These are phyloP conservation scores for Chionis minor DNA, from an alignment of 2,113 vertebrate species.

Conservation along the genomic window DNA sequence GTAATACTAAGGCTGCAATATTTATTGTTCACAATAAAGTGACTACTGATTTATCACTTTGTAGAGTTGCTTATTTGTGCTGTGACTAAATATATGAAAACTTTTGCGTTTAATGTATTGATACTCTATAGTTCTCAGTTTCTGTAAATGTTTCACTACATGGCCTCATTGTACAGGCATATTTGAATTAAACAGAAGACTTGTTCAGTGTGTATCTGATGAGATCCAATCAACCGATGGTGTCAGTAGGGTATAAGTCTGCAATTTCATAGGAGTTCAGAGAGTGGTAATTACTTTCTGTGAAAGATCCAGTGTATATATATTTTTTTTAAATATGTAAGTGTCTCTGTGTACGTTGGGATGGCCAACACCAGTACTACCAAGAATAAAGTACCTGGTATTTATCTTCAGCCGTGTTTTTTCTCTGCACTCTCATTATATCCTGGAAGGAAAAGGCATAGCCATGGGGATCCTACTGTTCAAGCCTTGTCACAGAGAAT, in stretches of 20 bases:
- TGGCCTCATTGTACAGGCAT: not conserved
- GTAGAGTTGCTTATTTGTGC: not conserved
- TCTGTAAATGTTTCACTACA: not conserved
- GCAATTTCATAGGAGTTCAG: not conserved
- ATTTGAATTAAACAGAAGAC: not conserved
- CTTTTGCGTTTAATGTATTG: not conserved
- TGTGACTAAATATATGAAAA: not conserved
- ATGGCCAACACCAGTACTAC: not conserved
- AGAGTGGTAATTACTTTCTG: not conserved
- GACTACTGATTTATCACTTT: not conserved
- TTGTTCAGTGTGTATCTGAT: not conserved
- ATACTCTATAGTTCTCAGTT: not conserved
- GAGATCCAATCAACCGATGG: not conserved
- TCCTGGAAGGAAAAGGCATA: not conserved
- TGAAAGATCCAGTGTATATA: not conserved
- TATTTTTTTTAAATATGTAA: not conserved
- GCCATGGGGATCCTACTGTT: not conserved
- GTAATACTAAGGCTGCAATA: not conserved
- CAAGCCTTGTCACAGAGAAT: not conserved
- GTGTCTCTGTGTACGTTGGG: not conserved
- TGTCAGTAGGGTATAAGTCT: not conserved
- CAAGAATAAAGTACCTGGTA: not conserved
- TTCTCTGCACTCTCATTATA: not conserved
- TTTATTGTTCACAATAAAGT: constrained; percentile 41
- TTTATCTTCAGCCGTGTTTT: not conserved